phyloP scores from a whole-genome alignment of 1,140 invertebrate species.

The Holcopasites calliopsidis region DNA sequence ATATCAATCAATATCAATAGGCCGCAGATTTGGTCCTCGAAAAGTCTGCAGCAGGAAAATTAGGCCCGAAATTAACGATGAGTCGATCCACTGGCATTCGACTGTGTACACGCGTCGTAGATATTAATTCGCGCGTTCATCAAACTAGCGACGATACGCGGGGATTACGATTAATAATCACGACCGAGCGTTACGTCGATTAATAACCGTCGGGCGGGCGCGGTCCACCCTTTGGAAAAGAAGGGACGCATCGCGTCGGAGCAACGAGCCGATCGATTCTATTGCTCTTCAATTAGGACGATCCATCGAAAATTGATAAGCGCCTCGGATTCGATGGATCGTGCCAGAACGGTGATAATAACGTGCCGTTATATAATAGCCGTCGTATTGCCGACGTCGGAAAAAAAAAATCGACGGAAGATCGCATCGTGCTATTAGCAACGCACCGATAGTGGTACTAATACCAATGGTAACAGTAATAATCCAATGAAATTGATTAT shows the following conservation, averaged over 20 bases:
- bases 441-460: conserved; percentile 32
- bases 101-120: conserved; percentile 23
- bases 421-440: conserved; percentile 7
- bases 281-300: conserved; percentile 33
- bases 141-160: conserved; percentile 33
- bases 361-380: conserved; percentile 3
- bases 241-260: background rate
- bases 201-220: conserved; percentile 20
- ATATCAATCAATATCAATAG: no score
- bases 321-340: background rate
- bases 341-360: background rate
- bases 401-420: conserved; percentile 27
- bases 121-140: conserved; percentile 47
- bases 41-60: conserved; percentile 20
- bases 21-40: background rate
- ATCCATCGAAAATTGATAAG: conserved; percentile 32
- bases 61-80: conserved; percentile 19
- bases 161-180: conserved; percentile 49
- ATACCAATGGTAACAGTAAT: conserved; percentile 44
- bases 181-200: conserved; percentile 10
- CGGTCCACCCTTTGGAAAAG: background rate
- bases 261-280: conserved; percentile 5
- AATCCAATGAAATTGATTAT: conserved; percentile 51
- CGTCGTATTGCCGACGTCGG: background rate
- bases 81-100: conserved; percentile 37